A percentile compares a stretch with the other conserved stretches of the same genome.
Evolutionary conservation across 2,888 invertebrate genomes (phyloP).

Genomic region (Eupithecia abbreviata): DNA sequence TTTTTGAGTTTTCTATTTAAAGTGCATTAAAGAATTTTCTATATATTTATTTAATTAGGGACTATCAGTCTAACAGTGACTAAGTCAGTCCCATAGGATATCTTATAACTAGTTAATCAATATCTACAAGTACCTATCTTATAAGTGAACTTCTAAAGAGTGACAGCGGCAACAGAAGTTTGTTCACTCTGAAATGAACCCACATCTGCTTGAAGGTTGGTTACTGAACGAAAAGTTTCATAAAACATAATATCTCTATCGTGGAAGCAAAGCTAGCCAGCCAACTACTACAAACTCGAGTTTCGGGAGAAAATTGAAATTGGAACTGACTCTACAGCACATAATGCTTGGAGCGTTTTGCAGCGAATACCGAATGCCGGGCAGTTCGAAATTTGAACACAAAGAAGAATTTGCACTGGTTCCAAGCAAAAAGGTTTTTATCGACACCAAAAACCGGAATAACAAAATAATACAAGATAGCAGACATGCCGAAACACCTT

Average conservation of each 20-base stretch:
- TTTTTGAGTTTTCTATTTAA: too few relatives aligned
- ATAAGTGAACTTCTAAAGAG: too few relatives aligned
- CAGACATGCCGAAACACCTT: conserved; percentile 16
- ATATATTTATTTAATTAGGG: too few relatives aligned
- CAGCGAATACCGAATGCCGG: neutral
- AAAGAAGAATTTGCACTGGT: neutral
- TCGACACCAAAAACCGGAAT: neutral
- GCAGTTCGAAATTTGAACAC: neutral
- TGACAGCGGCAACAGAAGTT: too few relatives aligned
- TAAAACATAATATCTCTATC: neutral
- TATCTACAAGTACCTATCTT: too few relatives aligned
- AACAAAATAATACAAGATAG: conserved; percentile 6
- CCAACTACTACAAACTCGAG: neutral
- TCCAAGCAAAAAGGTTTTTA: neutral
- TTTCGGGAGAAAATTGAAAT: neutral
- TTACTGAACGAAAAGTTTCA: neutral
- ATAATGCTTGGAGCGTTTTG: neutral
- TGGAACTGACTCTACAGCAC: neutral
- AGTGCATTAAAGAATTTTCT: too few relatives aligned
- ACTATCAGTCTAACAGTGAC: too few relatives aligned
- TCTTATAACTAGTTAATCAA: too few relatives aligned
- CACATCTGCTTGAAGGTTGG: neutral
- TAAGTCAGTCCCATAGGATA: too few relatives aligned
- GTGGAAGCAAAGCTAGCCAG: neutral
- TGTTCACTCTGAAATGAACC: too few relatives aligned